Evolutionary conservation across 1,140 invertebrate species (phyloP), one percentile per base, ranked within the genome.

Genomic region (Drosophila kikkawai): DNA sequence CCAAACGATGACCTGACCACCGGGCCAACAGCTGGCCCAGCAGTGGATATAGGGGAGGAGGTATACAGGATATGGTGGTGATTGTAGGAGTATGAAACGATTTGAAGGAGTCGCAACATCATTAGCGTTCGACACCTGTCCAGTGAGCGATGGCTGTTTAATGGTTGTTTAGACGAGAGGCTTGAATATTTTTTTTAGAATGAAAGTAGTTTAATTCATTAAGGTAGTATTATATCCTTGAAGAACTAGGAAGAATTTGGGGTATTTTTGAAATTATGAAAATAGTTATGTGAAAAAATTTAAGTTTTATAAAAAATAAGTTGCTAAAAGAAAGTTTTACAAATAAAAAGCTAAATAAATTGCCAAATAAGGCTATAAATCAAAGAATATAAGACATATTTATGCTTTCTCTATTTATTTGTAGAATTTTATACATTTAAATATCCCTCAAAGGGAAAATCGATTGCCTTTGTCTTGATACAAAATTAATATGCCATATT

Each of bases 81-180:
- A 50, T 68, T 66, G 34, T 7, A 2, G 4, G 57, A 8, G 3
- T 34, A 7, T 26, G 15, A 17, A 55, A 19, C 32, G 17, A 39
- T 39, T 55, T 7, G 7, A 17, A 26, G 32, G 64, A 50, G 34
- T 37, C 15, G 50, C 34, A 36, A 71, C 66, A 73, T 73, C 69
- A 73, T 73, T 73, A 73, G 69, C 67, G 51, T 32, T 42, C 44
- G 22, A 41, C 70, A 74, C 70, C 70, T 74, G 70, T 17, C 34
- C 67, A 50, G 0, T 73, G 39, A 74, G 69, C 45, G 56, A 73
- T 73, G 70, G 19, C 7, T 29, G 56, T 60, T 60, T 73, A 41
- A 73, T 42, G 45, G 47, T 13, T 39, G 17, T 26, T 11, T 22
- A 13, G 34, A 11, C 6, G 17, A 13, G 15, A 11, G n/a, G 4